Conservation (phyloP, 1,140 invertebrate species). For the Belonocnema kinseyi region DNA sequence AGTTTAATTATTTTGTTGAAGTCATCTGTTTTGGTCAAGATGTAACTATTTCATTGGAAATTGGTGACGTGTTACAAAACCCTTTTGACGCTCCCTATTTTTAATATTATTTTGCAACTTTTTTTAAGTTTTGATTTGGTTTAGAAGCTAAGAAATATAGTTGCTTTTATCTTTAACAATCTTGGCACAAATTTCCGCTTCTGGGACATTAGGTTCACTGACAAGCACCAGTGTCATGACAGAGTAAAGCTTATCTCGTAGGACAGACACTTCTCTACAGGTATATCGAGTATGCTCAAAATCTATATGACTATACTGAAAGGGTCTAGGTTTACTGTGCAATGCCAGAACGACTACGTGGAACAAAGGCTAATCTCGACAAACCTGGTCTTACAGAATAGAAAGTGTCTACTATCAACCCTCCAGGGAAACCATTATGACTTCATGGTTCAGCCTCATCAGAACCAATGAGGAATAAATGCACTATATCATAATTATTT, state of each 20-base stretch:
- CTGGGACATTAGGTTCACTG: conserved; percentile 19
- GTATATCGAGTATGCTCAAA: conserved; percentile 4
- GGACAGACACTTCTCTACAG: conserved; percentile 1
- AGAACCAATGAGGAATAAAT: not conserved
- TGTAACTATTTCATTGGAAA: too few species aligned
- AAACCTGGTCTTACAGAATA: conserved; percentile 18
- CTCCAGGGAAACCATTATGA: not conserved
- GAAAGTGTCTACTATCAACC: not conserved
- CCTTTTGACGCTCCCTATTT: not conserved
- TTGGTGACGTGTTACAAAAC: too few species aligned
- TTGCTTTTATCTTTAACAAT: conserved; percentile 2
- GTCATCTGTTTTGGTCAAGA: too few species aligned
- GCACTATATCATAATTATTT: too few species aligned
- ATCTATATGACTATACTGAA: conserved; percentile 11
- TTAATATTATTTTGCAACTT: not conserved
- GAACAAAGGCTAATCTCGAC: conserved; percentile 18
- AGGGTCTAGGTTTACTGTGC: conserved; percentile 17
- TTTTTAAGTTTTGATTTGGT: not conserved
- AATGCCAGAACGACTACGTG: not conserved
- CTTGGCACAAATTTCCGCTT: conserved; percentile 14
- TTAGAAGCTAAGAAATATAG: not conserved
- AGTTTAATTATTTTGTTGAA: too few species aligned
- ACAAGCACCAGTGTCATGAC: conserved; percentile 4
- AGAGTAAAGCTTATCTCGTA: conserved; percentile 17
- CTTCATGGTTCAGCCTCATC: not conserved